Base-by-base conservation (phyloP, 2,113 vertebrate genomes). In the Elanus axillaris region DNA sequence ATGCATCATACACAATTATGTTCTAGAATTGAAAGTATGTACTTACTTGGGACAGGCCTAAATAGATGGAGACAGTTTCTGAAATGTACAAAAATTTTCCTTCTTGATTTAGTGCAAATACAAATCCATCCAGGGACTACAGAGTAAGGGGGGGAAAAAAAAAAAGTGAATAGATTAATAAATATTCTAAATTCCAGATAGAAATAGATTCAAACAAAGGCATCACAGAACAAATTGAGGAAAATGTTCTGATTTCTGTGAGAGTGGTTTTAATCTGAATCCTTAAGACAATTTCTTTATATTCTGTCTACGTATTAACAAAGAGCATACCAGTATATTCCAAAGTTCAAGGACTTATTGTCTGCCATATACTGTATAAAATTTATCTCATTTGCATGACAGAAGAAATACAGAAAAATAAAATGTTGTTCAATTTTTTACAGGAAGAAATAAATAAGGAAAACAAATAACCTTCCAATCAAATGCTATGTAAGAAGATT, bases 41-140 rank as follows among this genome's bases (percentile, higher is more conserved):
- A 98, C 99, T 99, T 98, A 99, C 99, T 99, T 99, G 99, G 78
- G 99, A 99, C 97, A 99, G 99, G 84, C 99, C 99, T 98, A 99
- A 99, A 98, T 99, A 99, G 98, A 99, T 99, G 98, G 99, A 99
- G 96, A 99, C 99, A 16, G 99, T 99, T 98, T 99, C 99, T 6
- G 99, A 99, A 98, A 99, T 99, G 99, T 99, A 99, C 93, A 99
- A 98, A 99, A 99, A 99, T 96, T 99, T 99, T 98, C 99, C 99
- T 98, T 99, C 99, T 98, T 99, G 99, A 98, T 99, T 99, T 99
- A 99, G 99, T 99, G 99, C 99, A 99, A 99, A 99, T 98, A 99
- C 99, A 98, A 99, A 99, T 97, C 99, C 99, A 98, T 99, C 99
- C 98, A 99, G 98, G 97, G 99, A 99, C 99, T 99, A 98, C 78